phyloP scores from a whole-genome alignment of 2,888 invertebrate genomes.

The Tiliacea citrago region DNA sequence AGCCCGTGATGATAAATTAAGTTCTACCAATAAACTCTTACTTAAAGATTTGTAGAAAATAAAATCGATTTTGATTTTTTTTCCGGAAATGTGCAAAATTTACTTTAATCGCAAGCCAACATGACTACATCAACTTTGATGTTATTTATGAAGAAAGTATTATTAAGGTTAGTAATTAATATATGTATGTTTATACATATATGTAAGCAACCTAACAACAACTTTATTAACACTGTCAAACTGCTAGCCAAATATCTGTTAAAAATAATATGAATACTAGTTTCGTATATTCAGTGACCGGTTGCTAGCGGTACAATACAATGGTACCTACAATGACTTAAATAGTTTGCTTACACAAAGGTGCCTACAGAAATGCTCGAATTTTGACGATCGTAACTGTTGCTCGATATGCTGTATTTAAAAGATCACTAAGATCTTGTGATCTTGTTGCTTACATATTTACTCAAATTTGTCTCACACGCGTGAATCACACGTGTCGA shows the following conservation, averaged over 20 bases:
- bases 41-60: not conserved
- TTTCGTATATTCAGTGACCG: not conserved
- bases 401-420: not conserved
- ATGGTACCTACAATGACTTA: slow-evolving; percentile 1
- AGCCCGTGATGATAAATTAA: too few relatives aligned
- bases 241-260: slow-evolving; percentile 17
- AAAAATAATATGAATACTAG: slow-evolving; percentile 22
- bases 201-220: not conserved
- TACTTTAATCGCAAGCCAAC: not conserved
- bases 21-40: not conserved
- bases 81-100: not conserved
- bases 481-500: not conserved
- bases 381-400: not conserved
- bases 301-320: slow-evolving; percentile 29
- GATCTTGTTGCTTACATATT: not conserved
- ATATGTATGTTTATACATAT: too few relatives aligned
- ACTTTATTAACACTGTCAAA: not conserved
- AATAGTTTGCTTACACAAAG: not conserved
- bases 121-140: not conserved
- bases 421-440: not conserved
- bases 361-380: not conserved
- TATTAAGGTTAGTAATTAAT: not conserved
- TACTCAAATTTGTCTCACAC: not conserved
- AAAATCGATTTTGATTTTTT: not conserved
- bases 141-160: not conserved